Conservation (phyloP, 2,888 invertebrate genomes). For the Cryptops parisi region DNA sequence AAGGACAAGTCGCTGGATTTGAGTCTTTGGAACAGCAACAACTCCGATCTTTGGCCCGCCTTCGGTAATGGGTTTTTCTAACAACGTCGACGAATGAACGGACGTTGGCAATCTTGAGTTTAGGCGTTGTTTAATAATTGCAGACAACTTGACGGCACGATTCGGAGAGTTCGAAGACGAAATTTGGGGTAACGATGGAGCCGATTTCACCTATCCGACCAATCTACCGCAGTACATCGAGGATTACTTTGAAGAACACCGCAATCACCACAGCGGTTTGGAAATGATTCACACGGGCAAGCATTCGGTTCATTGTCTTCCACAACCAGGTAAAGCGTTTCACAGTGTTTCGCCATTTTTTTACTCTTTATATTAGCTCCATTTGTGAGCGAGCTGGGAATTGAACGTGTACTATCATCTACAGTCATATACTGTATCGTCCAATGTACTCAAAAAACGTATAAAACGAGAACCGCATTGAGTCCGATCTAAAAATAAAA, state of each 20-base stretch:
- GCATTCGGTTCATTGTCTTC: constrained; percentile 18
- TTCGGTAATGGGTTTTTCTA: too few species aligned
- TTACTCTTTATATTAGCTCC: too few species aligned
- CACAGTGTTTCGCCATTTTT: too few species aligned
- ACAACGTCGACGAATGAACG: too few species aligned
- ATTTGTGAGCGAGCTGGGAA: too few species aligned
- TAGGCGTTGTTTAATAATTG: constrained; percentile 25
- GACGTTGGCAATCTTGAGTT: too few species aligned
- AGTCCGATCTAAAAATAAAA: background rate
- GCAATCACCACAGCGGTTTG: background rate
- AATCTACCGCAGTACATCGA: constrained; percentile 54
- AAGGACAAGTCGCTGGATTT: constrained; percentile 50
- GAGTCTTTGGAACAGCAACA: constrained; percentile 63
- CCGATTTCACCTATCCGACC: constrained; percentile 46
- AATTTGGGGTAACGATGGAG: constrained; percentile 52
- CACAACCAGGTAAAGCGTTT: constrained; percentile 20
- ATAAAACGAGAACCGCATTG: too few species aligned
- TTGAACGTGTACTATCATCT: too few species aligned
- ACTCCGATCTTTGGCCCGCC: constrained; percentile 68
- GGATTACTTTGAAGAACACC: constrained; percentile 44
- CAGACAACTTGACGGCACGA: constrained; percentile 57
- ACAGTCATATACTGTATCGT: too few species aligned
- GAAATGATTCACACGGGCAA: background rate
- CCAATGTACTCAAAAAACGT: too few species aligned
- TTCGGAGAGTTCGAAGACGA: constrained; percentile 54